Conservation (phyloP, 2,888 invertebrate species). For the Ochropleura plecta region DNA sequence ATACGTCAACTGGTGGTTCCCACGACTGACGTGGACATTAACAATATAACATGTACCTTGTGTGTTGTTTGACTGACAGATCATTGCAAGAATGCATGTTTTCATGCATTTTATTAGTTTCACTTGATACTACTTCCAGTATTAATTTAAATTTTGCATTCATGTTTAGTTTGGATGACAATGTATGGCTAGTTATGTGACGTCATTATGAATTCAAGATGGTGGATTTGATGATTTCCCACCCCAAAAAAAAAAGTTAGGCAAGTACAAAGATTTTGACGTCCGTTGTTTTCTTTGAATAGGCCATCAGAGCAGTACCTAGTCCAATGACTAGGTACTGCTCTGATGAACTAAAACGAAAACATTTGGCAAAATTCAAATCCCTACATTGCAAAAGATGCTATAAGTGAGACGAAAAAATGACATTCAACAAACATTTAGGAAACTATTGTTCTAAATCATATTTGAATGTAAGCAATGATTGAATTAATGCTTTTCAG, state of each 20-base stretch:
- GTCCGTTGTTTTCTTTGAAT: slow-evolving; percentile 2
- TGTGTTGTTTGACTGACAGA: slow-evolving; percentile 9
- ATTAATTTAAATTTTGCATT: too few relatives aligned
- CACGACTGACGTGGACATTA: background rate
- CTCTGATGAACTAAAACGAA: too few relatives aligned
- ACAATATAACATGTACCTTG: slow-evolving; percentile 14
- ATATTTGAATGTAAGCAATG: background rate
- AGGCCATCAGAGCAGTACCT: background rate
- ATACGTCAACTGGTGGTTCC: background rate
- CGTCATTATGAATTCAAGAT: too few relatives aligned
- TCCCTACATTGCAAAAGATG: background rate
- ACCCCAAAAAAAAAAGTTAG: too few relatives aligned
- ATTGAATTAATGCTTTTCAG: slow-evolving; percentile 8
- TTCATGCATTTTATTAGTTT: background rate
- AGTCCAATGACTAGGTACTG: too few relatives aligned
- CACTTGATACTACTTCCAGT: too few relatives aligned
- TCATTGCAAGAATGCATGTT: slow-evolving; percentile 4
- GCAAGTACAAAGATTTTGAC: background rate
- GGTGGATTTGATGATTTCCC: too few relatives aligned
- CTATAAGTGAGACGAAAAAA: background rate
- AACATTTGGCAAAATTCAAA: background rate
- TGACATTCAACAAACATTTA: background rate
- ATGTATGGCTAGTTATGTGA: too few relatives aligned
- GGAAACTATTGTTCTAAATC: background rate
- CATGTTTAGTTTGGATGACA: too few relatives aligned